Evolutionary conservation across 64 coral and sea anemone species (phyloP).

Genomic region (Porites australiensis): DNA sequence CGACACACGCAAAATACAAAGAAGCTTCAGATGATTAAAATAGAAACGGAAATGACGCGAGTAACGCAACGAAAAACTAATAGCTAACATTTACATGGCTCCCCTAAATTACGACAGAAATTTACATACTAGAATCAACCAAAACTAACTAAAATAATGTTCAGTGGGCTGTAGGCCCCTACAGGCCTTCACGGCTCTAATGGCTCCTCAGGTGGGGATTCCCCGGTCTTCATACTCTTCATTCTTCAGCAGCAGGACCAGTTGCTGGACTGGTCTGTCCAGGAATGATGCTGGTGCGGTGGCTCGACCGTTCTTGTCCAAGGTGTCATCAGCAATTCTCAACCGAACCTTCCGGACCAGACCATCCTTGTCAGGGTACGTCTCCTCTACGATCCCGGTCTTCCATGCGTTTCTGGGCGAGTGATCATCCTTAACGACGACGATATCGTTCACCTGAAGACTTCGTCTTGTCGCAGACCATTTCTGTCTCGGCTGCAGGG

Average conservation of each 20-base stretch:
- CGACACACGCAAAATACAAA: no score
- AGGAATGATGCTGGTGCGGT: conserved; percentile 21
- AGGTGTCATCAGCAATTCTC: background rate
- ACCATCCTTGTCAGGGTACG: conserved; percentile 16
- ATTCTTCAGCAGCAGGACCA: conserved; percentile 16
- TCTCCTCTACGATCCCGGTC: background rate
- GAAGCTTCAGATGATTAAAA: no score
- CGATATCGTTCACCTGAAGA: conserved; percentile 2
- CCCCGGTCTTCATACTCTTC: conserved; percentile 41
- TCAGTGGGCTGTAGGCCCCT: background rate
- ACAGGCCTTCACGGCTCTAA: background rate
- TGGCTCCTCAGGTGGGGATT: no score
- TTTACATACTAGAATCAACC: no score
- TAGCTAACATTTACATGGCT: no score
- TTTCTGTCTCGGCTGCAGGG: background rate
- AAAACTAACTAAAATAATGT: no score
- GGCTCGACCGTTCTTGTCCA: background rate
- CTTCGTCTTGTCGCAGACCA: conserved; percentile 18
- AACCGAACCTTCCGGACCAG: conserved; percentile 28
- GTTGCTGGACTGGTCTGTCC: conserved; percentile 39
- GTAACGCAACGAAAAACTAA: no score
- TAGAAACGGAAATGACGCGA: no score
- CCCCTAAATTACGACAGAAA: no score
- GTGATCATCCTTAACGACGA: background rate
- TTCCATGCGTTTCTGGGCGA: conserved; percentile 16